These are phyloP conservation scores for Euphysa ruthae DNA, from an alignment of 30 jellyfish, hydroid and myxozoan species.

Conservation along the genomic window DNA sequence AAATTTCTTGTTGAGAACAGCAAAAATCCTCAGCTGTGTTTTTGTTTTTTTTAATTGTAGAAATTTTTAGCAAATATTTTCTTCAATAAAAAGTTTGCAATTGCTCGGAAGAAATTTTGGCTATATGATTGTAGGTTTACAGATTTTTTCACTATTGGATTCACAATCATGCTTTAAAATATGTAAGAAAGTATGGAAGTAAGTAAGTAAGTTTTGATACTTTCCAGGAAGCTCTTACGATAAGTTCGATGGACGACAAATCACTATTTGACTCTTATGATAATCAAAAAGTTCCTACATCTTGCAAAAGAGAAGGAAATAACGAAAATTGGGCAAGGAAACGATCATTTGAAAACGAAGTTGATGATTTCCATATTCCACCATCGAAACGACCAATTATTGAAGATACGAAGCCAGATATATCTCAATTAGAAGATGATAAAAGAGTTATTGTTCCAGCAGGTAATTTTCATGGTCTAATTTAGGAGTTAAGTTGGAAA, in stretches of 20 bases:
- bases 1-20: no score
- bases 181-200: no score
- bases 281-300: conserved; percentile 92
- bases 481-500: background rate
- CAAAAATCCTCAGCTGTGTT: no score
- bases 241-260: conserved; percentile 87
- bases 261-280: conserved; percentile 91
- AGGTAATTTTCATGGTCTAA: conserved; percentile 30
- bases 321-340: conserved; percentile 79
- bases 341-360: conserved; percentile 71
- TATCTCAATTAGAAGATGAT: conserved; percentile 62
- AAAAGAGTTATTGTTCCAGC: conserved; percentile 96
- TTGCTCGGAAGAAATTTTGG: no score
- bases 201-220: no score
- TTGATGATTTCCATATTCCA: conserved; percentile 94
- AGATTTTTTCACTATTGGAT: background rate
- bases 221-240: conserved; percentile 82
- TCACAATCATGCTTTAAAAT: background rate
- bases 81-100: no score
- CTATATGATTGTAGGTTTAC: background rate
- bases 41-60: no score
- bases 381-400: conserved; percentile 72
- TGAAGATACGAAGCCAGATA: conserved; percentile 69
- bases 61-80: no score
- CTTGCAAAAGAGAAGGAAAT: conserved; percentile 45